Evolutionary conservation across 2,113 vertebrate species (phyloP).

Genomic region (Polyodon spathula): DNA sequence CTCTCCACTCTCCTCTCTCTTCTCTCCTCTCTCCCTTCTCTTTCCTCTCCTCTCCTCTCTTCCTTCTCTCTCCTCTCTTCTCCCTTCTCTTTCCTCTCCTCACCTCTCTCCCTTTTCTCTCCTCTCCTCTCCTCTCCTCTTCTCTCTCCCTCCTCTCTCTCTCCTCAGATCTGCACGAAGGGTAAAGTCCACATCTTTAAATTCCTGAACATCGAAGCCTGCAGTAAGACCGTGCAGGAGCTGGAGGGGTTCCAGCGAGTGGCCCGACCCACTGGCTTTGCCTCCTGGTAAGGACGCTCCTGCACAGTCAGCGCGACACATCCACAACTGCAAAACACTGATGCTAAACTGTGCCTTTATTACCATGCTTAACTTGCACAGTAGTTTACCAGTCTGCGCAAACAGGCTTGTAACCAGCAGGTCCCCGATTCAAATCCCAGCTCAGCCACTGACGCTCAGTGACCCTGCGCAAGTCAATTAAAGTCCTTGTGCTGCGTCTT

Average conservation of each 20-base stretch:
- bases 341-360: no score
- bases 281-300: slow-evolving; percentile 56
- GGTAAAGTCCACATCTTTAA: slow-evolving; percentile 87
- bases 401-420: no score
- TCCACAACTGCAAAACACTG: no score
- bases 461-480: no score
- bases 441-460: no score
- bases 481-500: no score
- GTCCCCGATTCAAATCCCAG: no score
- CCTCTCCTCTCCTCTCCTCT: background rate
- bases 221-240: slow-evolving; percentile 52
- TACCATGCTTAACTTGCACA: no score
- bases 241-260: slow-evolving; percentile 62
- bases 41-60: no score
- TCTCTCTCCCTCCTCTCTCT: background rate
- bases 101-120: background rate
- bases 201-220: slow-evolving; percentile 73
- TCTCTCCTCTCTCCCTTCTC: background rate
- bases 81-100: background rate
- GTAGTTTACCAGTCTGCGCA: no score
- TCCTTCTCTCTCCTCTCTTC: background rate
- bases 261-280: slow-evolving; percentile 64
- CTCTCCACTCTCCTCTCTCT: background rate
- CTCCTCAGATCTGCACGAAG: slow-evolving; percentile 71
- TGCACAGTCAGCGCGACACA: background rate